These are phyloP conservation scores for Leptosomus discolor DNA, from an alignment of 2,113 vertebrate species.

Conservation along the genomic window DNA sequence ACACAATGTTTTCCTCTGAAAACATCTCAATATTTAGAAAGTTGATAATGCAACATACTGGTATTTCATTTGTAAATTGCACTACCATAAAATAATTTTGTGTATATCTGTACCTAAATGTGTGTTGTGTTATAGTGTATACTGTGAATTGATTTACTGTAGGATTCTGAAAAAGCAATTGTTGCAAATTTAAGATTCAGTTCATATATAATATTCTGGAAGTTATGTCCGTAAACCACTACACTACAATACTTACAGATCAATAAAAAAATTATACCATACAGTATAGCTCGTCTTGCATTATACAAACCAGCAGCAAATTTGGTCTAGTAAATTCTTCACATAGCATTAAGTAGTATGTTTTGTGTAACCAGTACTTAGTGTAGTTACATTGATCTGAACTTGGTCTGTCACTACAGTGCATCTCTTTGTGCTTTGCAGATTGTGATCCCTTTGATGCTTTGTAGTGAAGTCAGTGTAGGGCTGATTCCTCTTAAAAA, in stretches of 20 bases:
- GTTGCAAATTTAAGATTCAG: not conserved
- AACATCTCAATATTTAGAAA: not conserved
- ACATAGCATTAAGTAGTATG: not conserved
- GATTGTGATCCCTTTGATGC: not conserved
- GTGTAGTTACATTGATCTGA: not conserved
- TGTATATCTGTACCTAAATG: not conserved
- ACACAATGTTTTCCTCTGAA: not conserved
- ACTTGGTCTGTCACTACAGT: not conserved
- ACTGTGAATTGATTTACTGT: not conserved
- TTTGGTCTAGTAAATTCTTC: not conserved
- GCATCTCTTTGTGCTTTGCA: not conserved
- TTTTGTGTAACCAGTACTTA: not conserved
- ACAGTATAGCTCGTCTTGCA: not conserved
- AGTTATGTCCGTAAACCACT: not conserved
- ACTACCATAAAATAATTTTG: not conserved
- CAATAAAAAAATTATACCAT: not conserved
- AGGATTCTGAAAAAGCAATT: not conserved
- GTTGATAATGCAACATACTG: not conserved
- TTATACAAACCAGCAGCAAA: not conserved
- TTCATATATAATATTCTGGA: not conserved
- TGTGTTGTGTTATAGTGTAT: not conserved
- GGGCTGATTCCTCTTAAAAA: not conserved
- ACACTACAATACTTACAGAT: not conserved
- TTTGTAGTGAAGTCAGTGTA: not conserved
- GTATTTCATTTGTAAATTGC: not conserved